A percentile compares a stretch with the other conserved stretches of the same genome.
These are phyloP conservation scores for Puntigrus tetrazona DNA, from an alignment of 2,113 vertebrate species.

Conservation along the genomic window DNA sequence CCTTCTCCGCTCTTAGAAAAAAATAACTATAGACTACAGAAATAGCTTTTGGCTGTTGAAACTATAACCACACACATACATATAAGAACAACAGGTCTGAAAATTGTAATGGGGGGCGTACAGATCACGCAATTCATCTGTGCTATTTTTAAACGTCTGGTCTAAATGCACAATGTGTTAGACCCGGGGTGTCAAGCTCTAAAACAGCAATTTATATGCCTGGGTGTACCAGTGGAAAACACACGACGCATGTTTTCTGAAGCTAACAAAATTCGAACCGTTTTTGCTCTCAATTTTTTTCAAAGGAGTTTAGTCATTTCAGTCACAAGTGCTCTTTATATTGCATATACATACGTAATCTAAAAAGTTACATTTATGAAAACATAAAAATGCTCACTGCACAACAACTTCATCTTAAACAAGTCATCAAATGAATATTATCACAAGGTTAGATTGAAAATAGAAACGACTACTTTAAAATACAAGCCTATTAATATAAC, in stretches of 20 bases:
- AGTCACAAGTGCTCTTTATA: neutral
- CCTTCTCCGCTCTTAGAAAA: neutral
- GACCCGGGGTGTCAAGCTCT: neutral
- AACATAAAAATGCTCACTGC: neutral
- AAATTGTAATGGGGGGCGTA: neutral
- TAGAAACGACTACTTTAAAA: neutral
- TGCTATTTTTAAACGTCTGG: neutral
- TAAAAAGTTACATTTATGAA: neutral
- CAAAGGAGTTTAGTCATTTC: neutral
- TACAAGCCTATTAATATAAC: neutral
- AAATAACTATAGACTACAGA: neutral
- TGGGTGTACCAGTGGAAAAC: neutral
- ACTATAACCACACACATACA: neutral
- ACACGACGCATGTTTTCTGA: neutral
- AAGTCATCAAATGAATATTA: neutral
- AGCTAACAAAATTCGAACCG: neutral
- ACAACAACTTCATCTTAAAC: neutral
- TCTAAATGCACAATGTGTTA: slow-evolving; percentile 1
- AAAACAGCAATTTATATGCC: neutral
- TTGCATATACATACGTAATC: neutral
- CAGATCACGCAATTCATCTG: neutral
- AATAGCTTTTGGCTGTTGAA: neutral
- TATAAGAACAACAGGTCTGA: neutral
- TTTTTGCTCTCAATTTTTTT: too few relatives aligned
- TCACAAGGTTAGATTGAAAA: neutral